Base-by-base conservation (phyloP, 2,113 vertebrate species). In the Acanthisitta chloris region DNA sequence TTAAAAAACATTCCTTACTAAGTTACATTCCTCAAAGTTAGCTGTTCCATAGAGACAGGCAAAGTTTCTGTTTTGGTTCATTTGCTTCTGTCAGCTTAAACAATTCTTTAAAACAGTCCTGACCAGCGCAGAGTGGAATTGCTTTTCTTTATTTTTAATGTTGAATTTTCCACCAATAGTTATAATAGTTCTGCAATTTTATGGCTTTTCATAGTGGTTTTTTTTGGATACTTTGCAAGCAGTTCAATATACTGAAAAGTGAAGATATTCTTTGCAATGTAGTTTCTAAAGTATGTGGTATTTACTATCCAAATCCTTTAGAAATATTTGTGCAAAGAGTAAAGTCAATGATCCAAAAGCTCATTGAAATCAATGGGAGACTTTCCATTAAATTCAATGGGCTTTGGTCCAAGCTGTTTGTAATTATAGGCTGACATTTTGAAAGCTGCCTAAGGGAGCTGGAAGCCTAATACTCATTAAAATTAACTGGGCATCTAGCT, bases 401-500 rank as follows among this genome's bases (percentile, higher is more conserved):
- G 91, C 66, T 80, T 88, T 76, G 19, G 4, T 96, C 94, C 93
- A 96, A 91, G 81, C 29, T 58, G 33, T 66, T 94, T 82, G 81
- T 51, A 94, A 95, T 96, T 92, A 96, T 29, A 90, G 69, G 31
- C 26, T 96, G 94, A 96, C 74, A 94, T 97, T 97, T 95, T 94
- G 80, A 94, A 79, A 92, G 81, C 92, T 86, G 91, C 86, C 67
- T 93, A 77, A 86, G 92, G 93, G 85, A 90, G 77, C 20, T 73
- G 88, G 86, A 86, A 96, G 62, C 25, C 77, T 94, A 95, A 94
- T 83, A 81, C 24, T 79, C 57, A 92, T 92, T 95, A 94, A 92
- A 96, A 96, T 92, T 81, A 95, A 96, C 83, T 72, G 89, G 73
- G 70, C 61, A 91, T 87, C 86, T 38, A 92, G 81, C 61, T 94